Conservation (phyloP, 2,888 invertebrate species). For the Embidobia sp. region DNA sequence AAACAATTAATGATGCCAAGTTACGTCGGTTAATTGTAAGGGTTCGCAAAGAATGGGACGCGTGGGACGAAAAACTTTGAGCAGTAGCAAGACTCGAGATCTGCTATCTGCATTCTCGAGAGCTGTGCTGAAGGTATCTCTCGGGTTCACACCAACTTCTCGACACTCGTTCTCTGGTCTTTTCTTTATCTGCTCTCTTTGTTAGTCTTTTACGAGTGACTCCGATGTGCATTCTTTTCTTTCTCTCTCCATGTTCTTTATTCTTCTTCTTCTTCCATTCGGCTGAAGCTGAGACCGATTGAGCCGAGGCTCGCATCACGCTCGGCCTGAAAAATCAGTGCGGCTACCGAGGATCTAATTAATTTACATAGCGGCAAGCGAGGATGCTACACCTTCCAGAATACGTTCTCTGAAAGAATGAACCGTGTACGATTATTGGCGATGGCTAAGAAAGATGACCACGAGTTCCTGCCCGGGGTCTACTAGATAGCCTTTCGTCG, state of each 20-base stretch:
- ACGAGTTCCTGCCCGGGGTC: constrained; percentile 49
- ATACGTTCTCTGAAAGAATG: constrained; percentile 56
- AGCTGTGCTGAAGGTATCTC: constrained; percentile 62
- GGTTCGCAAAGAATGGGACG: constrained; percentile 54
- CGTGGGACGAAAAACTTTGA: constrained; percentile 53
- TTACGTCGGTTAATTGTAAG: constrained; percentile 75
- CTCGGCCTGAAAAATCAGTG: constrained; percentile 73
- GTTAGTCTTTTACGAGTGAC: no score
- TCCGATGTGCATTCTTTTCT: no score
- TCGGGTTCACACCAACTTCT: constrained; percentile 65
- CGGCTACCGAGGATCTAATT: constrained; percentile 76
- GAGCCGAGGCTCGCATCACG: constrained; percentile 67
- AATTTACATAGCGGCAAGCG: constrained; percentile 76
- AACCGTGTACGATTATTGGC: constrained; percentile 63
- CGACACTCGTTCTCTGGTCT: constrained; percentile 51
- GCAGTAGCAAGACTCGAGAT: constrained; percentile 62
- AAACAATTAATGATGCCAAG: constrained; percentile 72
- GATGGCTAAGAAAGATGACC: constrained; percentile 63
- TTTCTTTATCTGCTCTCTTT: constrained; percentile 46
- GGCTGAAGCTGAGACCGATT: constrained; percentile 35
- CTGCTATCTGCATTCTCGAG: constrained; percentile 62
- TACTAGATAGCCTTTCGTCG: constrained; percentile 55
- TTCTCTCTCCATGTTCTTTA: constrained; percentile 22
- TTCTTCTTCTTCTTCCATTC: constrained; percentile 55
- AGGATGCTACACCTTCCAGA: constrained; percentile 52